Conservation (phyloP, 2,888 invertebrate genomes). For the Philaethria dido region DNA sequence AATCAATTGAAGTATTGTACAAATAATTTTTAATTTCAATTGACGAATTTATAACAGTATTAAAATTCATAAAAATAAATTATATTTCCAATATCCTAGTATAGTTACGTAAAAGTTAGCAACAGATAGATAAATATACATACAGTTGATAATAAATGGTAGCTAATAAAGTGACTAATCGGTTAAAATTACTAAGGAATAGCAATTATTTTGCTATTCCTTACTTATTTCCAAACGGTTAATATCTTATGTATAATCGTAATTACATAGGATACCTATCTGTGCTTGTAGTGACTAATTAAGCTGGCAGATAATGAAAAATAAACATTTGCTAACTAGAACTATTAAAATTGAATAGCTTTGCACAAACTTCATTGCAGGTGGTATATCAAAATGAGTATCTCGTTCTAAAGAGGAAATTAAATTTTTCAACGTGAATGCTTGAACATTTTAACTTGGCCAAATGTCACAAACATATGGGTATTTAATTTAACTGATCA, state of each 20-base stretch:
- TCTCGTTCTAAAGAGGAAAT: slow-evolving; percentile 26
- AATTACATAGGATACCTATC: not conserved
- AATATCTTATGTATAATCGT: slow-evolving; percentile 3
- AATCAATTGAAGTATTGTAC: too few species aligned
- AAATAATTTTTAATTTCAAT: too few species aligned
- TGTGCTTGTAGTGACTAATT: slow-evolving; percentile 2
- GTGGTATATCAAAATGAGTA: slow-evolving; percentile 9
- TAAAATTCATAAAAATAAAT: too few species aligned
- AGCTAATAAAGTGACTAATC: too few species aligned
- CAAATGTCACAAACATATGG: not conserved
- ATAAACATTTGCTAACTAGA: slow-evolving; percentile 13
- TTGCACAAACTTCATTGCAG: slow-evolving; percentile 5
- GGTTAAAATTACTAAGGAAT: too few species aligned
- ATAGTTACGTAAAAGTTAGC: too few species aligned
- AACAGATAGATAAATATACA: too few species aligned
- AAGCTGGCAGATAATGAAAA: slow-evolving; percentile 6
- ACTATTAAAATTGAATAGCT: slow-evolving; percentile 6
- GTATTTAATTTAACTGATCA: not conserved
- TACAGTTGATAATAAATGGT: too few species aligned
- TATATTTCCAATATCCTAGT: too few species aligned
- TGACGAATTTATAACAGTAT: too few species aligned
- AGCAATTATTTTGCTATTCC: too few species aligned
- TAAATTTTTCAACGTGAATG: slow-evolving; percentile 20
- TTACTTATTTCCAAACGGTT: too few species aligned
- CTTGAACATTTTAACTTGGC: not conserved